Evolutionary conservation across 2,797 vertebrate species (phyloP), one percentile per base, ranked within the genome.

Genomic region (Microctenopoma lineatum): DNA sequence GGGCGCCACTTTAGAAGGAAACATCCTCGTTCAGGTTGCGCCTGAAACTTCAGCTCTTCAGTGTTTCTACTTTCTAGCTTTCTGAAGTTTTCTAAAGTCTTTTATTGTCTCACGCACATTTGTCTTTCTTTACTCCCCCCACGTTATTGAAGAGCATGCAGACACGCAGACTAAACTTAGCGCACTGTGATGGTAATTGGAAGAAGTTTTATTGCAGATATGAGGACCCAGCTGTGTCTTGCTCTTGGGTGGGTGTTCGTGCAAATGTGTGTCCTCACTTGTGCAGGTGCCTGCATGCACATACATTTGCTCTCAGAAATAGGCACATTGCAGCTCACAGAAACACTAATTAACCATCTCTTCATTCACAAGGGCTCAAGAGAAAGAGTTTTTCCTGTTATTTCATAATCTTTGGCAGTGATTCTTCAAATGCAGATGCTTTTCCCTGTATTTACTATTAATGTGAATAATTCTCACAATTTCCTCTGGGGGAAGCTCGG

Each of bases 131-230:
- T 42, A 7, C n/a, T 63, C 5, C 52, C 10, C 34, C 15, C 56
- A 39, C 38, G 42, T 52, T 70, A 62, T 50, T 57, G 38, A 75
- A 41, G 55, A 41, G 52, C 57, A 36, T 48, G 34, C 41, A 56
- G 69, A 12, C 63, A 11, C 52, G 32, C 41, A 48, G 44, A 15
- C 59, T 53, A 59, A 76, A 88, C 68, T 63, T 66, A 55, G 77
- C 60, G 60, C 70, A 69, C 25, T 26, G 44, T 59, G 61, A 57
- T 59, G 69, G 42, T 85, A 84, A 80, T 84, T 83, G 63, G 56
- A 45, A 60, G 62, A 79, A 59, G 66, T 72, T 80, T 70, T 39
- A 64, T 65, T 14, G 0, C 34, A 5, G 21, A 18, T 70, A 75
- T 69, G 21, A 76, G 59, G 21, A 65, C 61, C 54, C 71, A 74